Evolutionary conservation across 2,113 vertebrate genomes (phyloP).

Genomic region (Spea multiplicata): DNA sequence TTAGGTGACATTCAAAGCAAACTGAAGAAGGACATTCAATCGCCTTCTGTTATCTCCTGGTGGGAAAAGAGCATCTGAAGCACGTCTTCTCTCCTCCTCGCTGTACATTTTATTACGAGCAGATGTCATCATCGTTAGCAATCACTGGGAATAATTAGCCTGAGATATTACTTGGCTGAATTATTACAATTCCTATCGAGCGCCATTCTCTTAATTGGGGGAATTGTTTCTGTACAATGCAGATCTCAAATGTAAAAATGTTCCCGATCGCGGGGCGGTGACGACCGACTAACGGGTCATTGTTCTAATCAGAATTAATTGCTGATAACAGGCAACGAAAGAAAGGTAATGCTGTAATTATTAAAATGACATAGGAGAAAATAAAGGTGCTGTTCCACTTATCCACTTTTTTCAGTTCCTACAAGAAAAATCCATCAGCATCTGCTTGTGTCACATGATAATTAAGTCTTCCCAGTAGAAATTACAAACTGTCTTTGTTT

Average conservation of each 20-base stretch:
- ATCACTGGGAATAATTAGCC: conserved; percentile 12
- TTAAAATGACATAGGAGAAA: neutral
- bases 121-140: neutral
- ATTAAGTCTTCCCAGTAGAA: too few relatives aligned
- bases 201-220: conserved; percentile 18
- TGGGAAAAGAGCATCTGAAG: too few relatives aligned
- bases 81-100: too few relatives aligned
- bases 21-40: too few relatives aligned
- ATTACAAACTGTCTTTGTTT: too few relatives aligned
- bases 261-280: neutral
- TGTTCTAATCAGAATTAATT: neutral
- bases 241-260: neutral
- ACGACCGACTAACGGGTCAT: neutral
- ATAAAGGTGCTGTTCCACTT: too few relatives aligned
- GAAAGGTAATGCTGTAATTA: neutral
- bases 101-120: neutral
- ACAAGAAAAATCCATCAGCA: too few relatives aligned
- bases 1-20: too few relatives aligned
- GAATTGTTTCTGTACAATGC: neutral
- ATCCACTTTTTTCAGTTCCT: too few relatives aligned
- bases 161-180: conserved; percentile 2
- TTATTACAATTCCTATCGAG: neutral
- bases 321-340: neutral
- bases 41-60: too few relatives aligned
- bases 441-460: too few relatives aligned